Percentiles rank a stretch among this genome's conserved stretches.
phyloP scores from a whole-genome alignment of 2,113 vertebrate species.

The Setophaga kirtlandii region DNA sequence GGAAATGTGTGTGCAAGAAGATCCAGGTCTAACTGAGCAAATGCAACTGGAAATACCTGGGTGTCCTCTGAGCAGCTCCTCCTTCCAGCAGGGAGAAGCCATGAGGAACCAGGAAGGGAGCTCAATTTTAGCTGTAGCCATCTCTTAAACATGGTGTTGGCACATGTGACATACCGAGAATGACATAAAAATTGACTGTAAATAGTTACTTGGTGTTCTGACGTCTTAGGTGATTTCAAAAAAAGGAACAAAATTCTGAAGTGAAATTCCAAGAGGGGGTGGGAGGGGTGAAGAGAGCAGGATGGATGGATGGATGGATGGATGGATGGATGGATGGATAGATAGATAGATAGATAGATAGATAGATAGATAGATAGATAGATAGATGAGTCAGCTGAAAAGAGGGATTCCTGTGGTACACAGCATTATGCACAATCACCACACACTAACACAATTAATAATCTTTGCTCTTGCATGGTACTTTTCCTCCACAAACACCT shows the following conservation, averaged over 20 bases:
- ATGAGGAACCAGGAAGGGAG: accelerated
- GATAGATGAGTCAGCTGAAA: not conserved
- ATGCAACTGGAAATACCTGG: not conserved
- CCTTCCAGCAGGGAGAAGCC: not conserved
- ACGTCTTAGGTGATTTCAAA: not conserved
- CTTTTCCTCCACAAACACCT: not conserved
- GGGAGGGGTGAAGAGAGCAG: not conserved
- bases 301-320: no score
- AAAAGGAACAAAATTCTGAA: not conserved
- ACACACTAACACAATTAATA: not conserved
- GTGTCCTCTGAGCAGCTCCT: not conserved
- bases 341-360: no score
- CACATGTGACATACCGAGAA: not conserved
- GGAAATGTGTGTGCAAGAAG: not conserved
- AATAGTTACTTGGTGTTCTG: not conserved
- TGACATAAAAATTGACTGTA: not conserved
- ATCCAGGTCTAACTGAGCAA: not conserved
- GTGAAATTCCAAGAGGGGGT: not conserved
- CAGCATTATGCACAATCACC: conserved; percentile 18
- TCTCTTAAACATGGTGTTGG: not conserved
- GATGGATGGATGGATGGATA: no score
- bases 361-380: no score
- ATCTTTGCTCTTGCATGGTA: not conserved
- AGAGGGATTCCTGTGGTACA: not conserved
- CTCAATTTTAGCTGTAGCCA: not conserved